Conservation (phyloP, 2,888 invertebrate genomes). For the Tricholauxania praeusta region DNA sequence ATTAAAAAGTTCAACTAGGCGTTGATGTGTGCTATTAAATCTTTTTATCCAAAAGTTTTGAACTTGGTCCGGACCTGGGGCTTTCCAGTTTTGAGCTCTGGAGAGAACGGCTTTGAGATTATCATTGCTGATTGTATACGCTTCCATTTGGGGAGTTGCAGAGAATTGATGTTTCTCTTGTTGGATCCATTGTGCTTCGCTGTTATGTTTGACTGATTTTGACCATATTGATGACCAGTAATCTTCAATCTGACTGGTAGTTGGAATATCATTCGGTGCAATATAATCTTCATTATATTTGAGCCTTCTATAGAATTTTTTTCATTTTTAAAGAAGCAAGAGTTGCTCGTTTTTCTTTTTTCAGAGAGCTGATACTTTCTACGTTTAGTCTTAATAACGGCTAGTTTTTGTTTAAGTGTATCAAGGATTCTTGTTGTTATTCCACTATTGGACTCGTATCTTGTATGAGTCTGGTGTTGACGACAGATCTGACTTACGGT, state of each 20-base stretch:
- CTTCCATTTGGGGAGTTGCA: not conserved
- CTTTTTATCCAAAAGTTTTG: too few relatives aligned
- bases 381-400: not conserved
- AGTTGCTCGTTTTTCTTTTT: not conserved
- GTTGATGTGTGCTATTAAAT: too few relatives aligned
- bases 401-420: not conserved
- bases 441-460: not conserved
- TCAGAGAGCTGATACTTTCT: not conserved
- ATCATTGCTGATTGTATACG: too few relatives aligned
- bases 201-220: not conserved
- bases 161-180: not conserved
- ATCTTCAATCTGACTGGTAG: not conserved
- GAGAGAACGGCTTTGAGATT: too few relatives aligned
- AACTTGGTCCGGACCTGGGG: too few relatives aligned
- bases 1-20: too few relatives aligned
- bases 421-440: not conserved
- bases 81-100: too few relatives aligned
- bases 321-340: not conserved
- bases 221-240: conserved; percentile 4
- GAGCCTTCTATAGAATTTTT: conserved; percentile 3
- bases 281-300: not conserved
- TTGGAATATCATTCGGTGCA: not conserved
- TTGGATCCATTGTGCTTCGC: not conserved
- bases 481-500: not conserved
- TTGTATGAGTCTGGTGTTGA: not conserved